Evolutionary conservation across 2,888 invertebrate species (phyloP), one percentile per base, ranked within the genome.

Genomic region (Lithophane socia): DNA sequence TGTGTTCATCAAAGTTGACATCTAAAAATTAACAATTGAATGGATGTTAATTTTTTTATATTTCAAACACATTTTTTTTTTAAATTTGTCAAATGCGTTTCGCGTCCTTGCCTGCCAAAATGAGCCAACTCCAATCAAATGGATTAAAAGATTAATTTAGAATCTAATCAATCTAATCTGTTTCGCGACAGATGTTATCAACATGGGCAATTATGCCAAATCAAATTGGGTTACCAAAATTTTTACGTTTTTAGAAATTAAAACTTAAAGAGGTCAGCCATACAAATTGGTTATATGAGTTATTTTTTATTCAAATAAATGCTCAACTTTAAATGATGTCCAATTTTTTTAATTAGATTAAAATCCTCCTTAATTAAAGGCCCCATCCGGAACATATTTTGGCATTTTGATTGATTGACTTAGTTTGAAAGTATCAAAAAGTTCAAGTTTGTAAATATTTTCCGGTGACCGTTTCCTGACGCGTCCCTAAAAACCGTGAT

Each of bases 91-190:
- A 72, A 74, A 67, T 29, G 21, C 42, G 58, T 13, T 58, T 76
- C 18, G 52, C 16, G 65, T 79, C 21, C 49, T 74, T 64, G 52
- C 61, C 47, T 76, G 42, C 44, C 71, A 44, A 74, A 75, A 73
- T 76, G 69, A 78, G 29, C 44, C 4, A 56, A 78, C 21, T 67
- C 37, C 44, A 82, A 81, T 81, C 52, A 77, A 75, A 78, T 44
- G 65, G 70, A 86, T 86, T 75, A 74, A 71, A 63, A 65, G 47
- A 73, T 64, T 75, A 58, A 76, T 65, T 82, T 64, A 10, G 58
- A 84, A 73, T 78, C 65, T 42, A 74, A 86, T 78, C 63, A 64
- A 67, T 56, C 13, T 79, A 66, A 86, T 76, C 76, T 64, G n/a
- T 65, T 64, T 18, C 29, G 58, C 66, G 69, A 64, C 75, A 79